Conservation (phyloP, 30 jellyfish, hydroid and myxozoan species). For the Aurelia sp. region DNA sequence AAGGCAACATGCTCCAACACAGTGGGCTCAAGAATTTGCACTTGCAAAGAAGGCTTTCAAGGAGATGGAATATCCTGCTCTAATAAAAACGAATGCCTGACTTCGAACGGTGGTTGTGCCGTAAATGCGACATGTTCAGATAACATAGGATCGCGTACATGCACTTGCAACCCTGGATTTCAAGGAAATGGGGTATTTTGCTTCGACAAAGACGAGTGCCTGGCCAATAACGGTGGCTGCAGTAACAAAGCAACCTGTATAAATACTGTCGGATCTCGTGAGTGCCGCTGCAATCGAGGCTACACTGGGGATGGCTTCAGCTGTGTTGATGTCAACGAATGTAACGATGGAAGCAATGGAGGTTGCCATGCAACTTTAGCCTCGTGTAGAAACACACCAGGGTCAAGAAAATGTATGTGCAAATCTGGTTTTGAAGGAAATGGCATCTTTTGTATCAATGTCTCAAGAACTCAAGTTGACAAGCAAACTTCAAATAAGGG, state of each 20-base stretch:
- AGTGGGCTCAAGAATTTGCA: slow-evolving; percentile 27
- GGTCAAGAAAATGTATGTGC: slow-evolving; percentile 28
- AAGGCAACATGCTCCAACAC: no score
- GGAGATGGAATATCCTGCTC: slow-evolving; percentile 58
- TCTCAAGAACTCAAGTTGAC: no score
- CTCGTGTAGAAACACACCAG: slow-evolving; percentile 20
- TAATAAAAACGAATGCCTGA: slow-evolving; percentile 58
- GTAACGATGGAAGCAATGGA: slow-evolving; percentile 32
- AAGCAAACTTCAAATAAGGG: no score
- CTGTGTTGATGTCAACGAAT: slow-evolving; percentile 54
- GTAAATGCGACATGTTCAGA: slow-evolving; percentile 13
- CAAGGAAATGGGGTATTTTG: slow-evolving; percentile 29
- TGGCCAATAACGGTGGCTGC: no score
- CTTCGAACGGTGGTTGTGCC: slow-evolving; percentile 37
- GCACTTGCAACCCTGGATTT: slow-evolving; percentile 43
- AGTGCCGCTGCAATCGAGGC: slow-evolving; percentile 43
- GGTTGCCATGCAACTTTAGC: slow-evolving; percentile 13
- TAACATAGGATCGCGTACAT: slow-evolving; percentile 13
- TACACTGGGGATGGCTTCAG: slow-evolving; percentile 49
- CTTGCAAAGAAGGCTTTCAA: slow-evolving; percentile 34
- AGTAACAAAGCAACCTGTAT: no score
- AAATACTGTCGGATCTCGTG: neutral
- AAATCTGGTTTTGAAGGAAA: slow-evolving; percentile 16
- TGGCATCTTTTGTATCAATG: slow-evolving; percentile 18
- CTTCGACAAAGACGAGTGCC: neutral